phyloP scores from a whole-genome alignment of 2,888 invertebrate species.

The Charanyca ferruginea region DNA sequence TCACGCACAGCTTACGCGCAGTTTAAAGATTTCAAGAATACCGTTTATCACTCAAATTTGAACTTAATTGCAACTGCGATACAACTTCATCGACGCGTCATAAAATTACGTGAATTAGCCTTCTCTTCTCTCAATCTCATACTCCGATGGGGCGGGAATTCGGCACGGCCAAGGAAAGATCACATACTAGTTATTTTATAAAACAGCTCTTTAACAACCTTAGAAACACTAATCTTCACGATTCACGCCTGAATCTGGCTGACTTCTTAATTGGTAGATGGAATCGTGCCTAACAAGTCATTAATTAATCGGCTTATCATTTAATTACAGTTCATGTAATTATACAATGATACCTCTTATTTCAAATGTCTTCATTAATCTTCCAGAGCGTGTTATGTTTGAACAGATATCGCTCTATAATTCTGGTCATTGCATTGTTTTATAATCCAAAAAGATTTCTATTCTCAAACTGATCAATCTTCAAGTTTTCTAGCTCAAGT shows the following conservation, averaged over 20 bases:
- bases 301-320: slow-evolving; percentile 31
- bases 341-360: slow-evolving; percentile 28
- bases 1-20: too few species aligned
- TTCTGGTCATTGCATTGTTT: slow-evolving; percentile 10
- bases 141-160: too few species aligned
- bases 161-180: too few species aligned
- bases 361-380: slow-evolving; percentile 36
- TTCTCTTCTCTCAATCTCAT: too few species aligned
- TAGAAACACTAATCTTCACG: background rate
- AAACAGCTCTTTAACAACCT: background rate
- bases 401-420: slow-evolving; percentile 5
- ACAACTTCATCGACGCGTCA: too few species aligned
- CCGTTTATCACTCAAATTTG: too few species aligned
- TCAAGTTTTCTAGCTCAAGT: too few species aligned
- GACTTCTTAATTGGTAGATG: slow-evolving; percentile 37
- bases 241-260: background rate
- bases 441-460: background rate
- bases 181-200: background rate
- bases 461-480: too few species aligned
- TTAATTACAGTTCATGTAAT: slow-evolving; percentile 36
- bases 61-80: too few species aligned
- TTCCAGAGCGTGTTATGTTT: slow-evolving; percentile 36
- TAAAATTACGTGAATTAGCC: too few species aligned
- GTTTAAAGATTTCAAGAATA: too few species aligned
- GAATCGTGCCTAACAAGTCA: slow-evolving; percentile 9